phyloP scores from a whole-genome alignment of 1,140 invertebrate genomes.

The Acromyrmex charruanus region DNA sequence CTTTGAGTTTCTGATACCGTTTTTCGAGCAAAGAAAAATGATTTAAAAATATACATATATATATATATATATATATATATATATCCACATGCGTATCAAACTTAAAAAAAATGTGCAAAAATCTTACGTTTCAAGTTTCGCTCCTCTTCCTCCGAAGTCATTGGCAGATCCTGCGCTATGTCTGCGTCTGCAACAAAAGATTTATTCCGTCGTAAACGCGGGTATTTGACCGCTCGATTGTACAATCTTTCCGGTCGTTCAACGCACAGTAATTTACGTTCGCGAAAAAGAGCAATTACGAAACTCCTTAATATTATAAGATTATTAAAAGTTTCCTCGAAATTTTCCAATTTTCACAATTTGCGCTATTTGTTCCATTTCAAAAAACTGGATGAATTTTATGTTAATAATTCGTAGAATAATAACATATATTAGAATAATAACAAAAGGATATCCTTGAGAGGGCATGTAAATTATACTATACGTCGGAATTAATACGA shows the following conservation, averaged over 20 bases:
- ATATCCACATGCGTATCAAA: not conserved
- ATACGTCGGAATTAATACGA: not conserved
- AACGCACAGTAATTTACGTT: not conserved
- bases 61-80: too few species aligned
- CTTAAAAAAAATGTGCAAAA: not conserved
- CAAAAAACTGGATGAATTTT: not conserved
- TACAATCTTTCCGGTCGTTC: not conserved
- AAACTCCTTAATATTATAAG: not conserved
- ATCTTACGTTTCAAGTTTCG: slow-evolving; percentile 91
- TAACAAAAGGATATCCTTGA: not conserved
- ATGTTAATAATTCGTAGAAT: not conserved
- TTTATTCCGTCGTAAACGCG: not conserved
- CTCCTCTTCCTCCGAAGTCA: slow-evolving; percentile 90
- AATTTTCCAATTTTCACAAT: not conserved
- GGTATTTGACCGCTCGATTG: not conserved
- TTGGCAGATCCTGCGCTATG: slow-evolving; percentile 89
- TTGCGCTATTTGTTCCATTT: too few species aligned
- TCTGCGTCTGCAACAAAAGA: slow-evolving; percentile 89
- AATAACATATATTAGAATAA: not conserved
- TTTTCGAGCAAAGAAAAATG: not conserved
- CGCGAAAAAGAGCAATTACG: not conserved
- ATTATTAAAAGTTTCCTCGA: not conserved
- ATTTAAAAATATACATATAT: not conserved
- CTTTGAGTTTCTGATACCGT: not conserved
- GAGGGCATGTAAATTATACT: not conserved